These are phyloP conservation scores for Cyanoliseus patagonus DNA, from an alignment of 2,113 vertebrate genomes.

Conservation along the genomic window DNA sequence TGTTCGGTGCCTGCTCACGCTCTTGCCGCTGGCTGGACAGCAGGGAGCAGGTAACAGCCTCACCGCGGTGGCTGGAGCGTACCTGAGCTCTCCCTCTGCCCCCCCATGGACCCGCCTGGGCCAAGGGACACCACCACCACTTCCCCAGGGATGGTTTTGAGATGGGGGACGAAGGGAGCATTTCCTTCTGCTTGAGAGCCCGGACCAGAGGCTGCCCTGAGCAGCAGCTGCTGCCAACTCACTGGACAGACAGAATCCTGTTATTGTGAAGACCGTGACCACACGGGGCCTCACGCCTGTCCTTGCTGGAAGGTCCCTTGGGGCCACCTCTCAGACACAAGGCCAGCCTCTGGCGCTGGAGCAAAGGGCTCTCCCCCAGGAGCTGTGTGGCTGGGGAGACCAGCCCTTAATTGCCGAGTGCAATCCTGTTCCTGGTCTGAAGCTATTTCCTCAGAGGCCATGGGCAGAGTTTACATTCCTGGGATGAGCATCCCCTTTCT, in stretches of 20 bases:
- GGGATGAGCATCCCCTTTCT: slow-evolving; percentile 73
- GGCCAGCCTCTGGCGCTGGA: slow-evolving; percentile 28
- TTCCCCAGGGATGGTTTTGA: neutral
- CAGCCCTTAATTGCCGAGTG: slow-evolving; percentile 27
- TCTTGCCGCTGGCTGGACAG: neutral
- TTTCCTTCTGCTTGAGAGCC: neutral
- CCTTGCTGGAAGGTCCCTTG: slow-evolving; percentile 62
- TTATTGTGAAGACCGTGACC: slow-evolving; percentile 53
- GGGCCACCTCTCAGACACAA: slow-evolving; percentile 63
- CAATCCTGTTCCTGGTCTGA: slow-evolving; percentile 38
- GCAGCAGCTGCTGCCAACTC: slow-evolving; percentile 7
- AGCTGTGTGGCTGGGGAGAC: slow-evolving; percentile 30
- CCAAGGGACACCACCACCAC: neutral
- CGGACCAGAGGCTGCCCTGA: neutral
- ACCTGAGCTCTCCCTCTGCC: neutral
- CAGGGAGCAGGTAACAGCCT: neutral
- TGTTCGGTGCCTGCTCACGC: rapidly evolving
- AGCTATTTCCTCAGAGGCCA: slow-evolving; percentile 60
- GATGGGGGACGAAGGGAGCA: neutral
- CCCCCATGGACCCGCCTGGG: rapidly evolving
- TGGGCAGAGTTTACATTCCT: slow-evolving; percentile 60
- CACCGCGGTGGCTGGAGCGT: neutral
- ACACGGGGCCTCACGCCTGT: slow-evolving; percentile 21
- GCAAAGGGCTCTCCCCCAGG: slow-evolving; percentile 59
- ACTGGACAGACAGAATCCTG: slow-evolving; percentile 47